These are phyloP conservation scores for Nothoprocta pentlandii DNA, from an alignment of 2,113 vertebrate species.

Conservation along the genomic window DNA sequence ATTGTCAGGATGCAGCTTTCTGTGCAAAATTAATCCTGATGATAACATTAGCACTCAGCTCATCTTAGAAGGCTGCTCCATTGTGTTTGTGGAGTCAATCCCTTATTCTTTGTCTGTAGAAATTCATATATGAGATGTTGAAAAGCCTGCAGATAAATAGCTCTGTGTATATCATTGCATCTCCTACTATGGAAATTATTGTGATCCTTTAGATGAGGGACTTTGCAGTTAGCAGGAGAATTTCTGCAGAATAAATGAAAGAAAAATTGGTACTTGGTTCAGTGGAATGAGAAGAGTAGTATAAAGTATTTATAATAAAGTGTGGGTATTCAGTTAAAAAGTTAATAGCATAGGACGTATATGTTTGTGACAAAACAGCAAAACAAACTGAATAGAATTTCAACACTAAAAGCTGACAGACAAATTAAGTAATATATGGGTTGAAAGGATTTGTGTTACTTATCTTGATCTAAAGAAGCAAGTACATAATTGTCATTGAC, in stretches of 20 bases:
- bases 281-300: not conserved
- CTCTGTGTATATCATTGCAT: not conserved
- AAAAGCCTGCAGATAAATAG: slow-evolving; percentile 47
- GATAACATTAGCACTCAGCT: slow-evolving; percentile 16
- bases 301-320: slow-evolving; percentile 4
- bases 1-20: slow-evolving; percentile 28
- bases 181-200: slow-evolving; percentile 38
- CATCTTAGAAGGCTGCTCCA: slow-evolving; percentile 15
- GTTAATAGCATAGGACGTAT: not conserved
- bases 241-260: not conserved
- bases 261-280: not conserved
- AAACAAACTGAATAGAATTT: slow-evolving; percentile 15
- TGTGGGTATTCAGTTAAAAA: not conserved
- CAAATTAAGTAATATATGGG: slow-evolving; percentile 66
- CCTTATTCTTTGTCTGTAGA: slow-evolving; percentile 7
- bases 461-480: slow-evolving; percentile 40
- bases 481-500: slow-evolving; percentile 59
- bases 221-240: not conserved
- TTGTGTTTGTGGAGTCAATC: slow-evolving; percentile 42
- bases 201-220: slow-evolving; percentile 13
- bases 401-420: not conserved
- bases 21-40: slow-evolving; percentile 47
- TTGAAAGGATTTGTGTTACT: slow-evolving; percentile 28
- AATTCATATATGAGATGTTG: not conserved
- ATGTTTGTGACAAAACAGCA: not conserved